These are phyloP conservation scores for Aphodius granarius DNA, from an alignment of 2,888 invertebrate species.

Conservation along the genomic window DNA sequence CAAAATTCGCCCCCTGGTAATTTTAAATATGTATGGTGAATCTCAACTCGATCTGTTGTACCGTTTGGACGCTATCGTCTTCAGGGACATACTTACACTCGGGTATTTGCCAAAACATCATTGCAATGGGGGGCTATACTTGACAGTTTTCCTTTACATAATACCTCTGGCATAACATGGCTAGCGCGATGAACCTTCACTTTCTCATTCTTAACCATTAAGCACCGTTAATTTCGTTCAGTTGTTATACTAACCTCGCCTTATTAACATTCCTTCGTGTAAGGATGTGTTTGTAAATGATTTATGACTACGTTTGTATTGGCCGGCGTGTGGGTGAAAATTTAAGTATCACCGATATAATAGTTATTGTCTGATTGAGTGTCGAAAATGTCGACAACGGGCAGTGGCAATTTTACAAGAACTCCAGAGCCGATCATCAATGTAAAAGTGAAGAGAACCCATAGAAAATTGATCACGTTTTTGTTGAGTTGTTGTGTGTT, in stretches of 20 bases:
- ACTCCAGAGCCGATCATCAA: not conserved
- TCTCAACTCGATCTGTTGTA: too few species aligned
- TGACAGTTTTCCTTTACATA: not conserved
- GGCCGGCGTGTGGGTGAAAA: not conserved
- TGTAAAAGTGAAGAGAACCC: not conserved
- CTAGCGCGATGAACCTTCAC: not conserved
- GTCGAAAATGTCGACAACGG: not conserved
- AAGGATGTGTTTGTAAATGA: not conserved
- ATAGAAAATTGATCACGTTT: constrained; percentile 29
- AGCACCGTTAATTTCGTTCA: not conserved
- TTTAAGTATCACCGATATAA: not conserved
- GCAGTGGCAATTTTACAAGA: too few species aligned
- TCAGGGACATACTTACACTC: too few species aligned
- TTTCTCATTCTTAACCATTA: not conserved
- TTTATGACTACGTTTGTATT: too few species aligned
- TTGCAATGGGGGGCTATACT: too few species aligned
- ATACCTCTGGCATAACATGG: not conserved
- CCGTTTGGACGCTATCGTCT: too few species aligned
- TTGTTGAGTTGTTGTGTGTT: constrained; percentile 47
- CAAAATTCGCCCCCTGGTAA: too few species aligned
- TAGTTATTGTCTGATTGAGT: not conserved
- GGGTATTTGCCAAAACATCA: too few species aligned
- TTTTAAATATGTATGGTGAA: too few species aligned
- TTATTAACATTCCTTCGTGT: not conserved
- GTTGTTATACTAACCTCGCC: not conserved